Conservation (phyloP, 2,888 invertebrate species). For the Ectropis crepuscularia region DNA sequence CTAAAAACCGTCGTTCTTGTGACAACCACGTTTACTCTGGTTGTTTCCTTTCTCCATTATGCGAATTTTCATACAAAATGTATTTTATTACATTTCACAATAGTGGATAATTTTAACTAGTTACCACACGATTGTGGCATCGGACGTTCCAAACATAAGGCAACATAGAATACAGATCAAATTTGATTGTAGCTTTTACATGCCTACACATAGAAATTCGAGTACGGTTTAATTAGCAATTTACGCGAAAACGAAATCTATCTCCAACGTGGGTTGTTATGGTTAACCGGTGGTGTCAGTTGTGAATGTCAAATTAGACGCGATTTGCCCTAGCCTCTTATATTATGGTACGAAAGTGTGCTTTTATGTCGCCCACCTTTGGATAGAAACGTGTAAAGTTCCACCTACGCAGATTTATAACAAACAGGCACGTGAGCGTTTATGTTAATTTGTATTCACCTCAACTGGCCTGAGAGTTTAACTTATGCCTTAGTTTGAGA, state of each 20-base stretch:
- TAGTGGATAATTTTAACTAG: too few relatives aligned
- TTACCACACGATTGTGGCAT: too few relatives aligned
- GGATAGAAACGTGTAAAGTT: slow-evolving; percentile 18
- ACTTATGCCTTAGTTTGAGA: slow-evolving; percentile 26
- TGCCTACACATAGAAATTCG: background rate
- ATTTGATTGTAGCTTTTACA: too few relatives aligned
- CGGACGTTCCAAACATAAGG: too few relatives aligned
- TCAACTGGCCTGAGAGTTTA: slow-evolving; percentile 26
- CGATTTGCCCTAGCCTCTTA: slow-evolving; percentile 11
- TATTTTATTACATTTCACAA: too few relatives aligned
- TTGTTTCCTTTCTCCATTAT: too few relatives aligned
- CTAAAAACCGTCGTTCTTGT: too few relatives aligned
- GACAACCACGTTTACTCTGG: too few relatives aligned
- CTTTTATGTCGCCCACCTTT: slow-evolving; percentile 13
- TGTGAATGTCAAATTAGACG: slow-evolving; percentile 16
- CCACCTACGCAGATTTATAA: slow-evolving; percentile 28
- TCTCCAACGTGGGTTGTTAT: slow-evolving; percentile 1
- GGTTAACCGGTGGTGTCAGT: slow-evolving; percentile 2
- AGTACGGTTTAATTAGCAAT: background rate
- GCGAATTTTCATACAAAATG: too few relatives aligned
- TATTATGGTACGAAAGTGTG: slow-evolving; percentile 22
- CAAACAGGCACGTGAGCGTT: slow-evolving; percentile 21
- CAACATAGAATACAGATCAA: too few relatives aligned
- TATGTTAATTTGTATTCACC: slow-evolving; percentile 32
- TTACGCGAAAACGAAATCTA: background rate